A percentile compares a stretch with the other conserved stretches of the same genome.
Evolutionary conservation across 2,888 invertebrate species (phyloP).

Genomic region (Ennomos erosarius): DNA sequence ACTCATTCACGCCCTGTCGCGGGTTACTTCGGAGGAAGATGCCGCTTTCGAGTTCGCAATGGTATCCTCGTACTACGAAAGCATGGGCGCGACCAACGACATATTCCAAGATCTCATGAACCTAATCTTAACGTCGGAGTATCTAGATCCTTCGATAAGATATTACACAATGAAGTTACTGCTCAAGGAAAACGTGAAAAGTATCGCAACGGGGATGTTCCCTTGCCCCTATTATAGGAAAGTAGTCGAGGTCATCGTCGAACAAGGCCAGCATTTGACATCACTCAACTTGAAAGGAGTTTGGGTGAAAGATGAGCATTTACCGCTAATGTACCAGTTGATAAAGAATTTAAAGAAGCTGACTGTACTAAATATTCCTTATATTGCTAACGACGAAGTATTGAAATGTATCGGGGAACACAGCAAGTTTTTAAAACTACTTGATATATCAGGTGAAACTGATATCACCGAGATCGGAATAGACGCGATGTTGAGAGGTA

Average conservation of each 20-base stretch:
- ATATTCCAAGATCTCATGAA: conserved; percentile 89
- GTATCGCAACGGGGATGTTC: conserved; percentile 88
- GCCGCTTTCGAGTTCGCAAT: conserved; percentile 85
- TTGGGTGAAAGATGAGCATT: conserved; percentile 89
- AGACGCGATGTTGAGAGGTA: conserved; percentile 81
- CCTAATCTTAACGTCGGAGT: conserved; percentile 87
- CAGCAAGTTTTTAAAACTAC: conserved; percentile 83
- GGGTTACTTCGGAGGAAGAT: conserved; percentile 86
- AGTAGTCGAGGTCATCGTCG: conserved; percentile 87
- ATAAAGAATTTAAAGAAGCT: conserved; percentile 86
- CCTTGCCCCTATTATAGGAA: conserved; percentile 89
- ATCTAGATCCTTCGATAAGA: conserved; percentile 88
- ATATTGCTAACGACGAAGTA: conserved; percentile 89
- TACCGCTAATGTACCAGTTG: conserved; percentile 86
- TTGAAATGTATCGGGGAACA: conserved; percentile 85
- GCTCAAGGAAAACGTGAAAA: conserved; percentile 87
- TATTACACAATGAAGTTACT: conserved; percentile 88
- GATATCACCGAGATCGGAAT: conserved; percentile 88
- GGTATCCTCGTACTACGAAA: conserved; percentile 85
- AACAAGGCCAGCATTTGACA: conserved; percentile 87
- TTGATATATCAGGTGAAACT: conserved; percentile 90
- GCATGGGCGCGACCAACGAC: conserved; percentile 87
- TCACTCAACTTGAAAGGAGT: conserved; percentile 89
- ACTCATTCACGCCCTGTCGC: conserved; percentile 86
- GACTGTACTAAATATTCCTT: conserved; percentile 87